These are phyloP conservation scores for Bos indicus DNA, from an alignment of 2,113 vertebrate species.

Conservation along the genomic window DNA sequence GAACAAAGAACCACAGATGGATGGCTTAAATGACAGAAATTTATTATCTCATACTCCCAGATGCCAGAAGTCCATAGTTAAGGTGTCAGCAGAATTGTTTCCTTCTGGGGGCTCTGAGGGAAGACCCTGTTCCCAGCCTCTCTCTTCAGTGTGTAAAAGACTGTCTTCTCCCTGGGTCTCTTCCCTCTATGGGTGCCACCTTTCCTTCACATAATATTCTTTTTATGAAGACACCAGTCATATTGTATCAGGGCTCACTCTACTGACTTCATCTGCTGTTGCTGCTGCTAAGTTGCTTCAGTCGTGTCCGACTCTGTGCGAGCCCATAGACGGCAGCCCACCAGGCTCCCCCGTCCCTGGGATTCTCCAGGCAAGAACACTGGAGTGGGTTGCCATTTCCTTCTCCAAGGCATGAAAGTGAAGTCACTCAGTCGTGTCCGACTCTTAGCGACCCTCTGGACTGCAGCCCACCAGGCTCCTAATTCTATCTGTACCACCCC, in stretches of 20 bases:
- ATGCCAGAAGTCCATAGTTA: not conserved
- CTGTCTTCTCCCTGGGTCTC: not conserved
- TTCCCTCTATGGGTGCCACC: fast-evolving
- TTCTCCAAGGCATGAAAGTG: too few species aligned
- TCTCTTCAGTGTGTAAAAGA: too few species aligned
- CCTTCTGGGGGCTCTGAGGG: not conserved
- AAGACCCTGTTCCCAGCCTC: not conserved
- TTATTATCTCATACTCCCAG: not conserved
- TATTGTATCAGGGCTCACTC: not conserved
- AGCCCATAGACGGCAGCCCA: too few species aligned
- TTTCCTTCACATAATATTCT: not conserved
- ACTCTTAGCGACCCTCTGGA: too few species aligned
- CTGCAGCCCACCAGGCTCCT: too few species aligned
- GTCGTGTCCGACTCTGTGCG: too few species aligned
- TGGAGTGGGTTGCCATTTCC: too few species aligned
- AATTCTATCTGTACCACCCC: not conserved
- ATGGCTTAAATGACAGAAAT: not conserved
- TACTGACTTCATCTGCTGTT: too few species aligned
- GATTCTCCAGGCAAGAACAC: too few species aligned
- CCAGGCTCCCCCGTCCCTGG: too few species aligned
- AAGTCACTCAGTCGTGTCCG: too few species aligned
- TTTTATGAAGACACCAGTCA: not conserved
- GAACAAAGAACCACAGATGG: not conserved
- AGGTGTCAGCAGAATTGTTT: not conserved
- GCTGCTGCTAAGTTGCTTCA: too few species aligned